These are phyloP conservation scores for Pyrrhia umbra DNA, from an alignment of 2,888 invertebrate species.

Conservation along the genomic window DNA sequence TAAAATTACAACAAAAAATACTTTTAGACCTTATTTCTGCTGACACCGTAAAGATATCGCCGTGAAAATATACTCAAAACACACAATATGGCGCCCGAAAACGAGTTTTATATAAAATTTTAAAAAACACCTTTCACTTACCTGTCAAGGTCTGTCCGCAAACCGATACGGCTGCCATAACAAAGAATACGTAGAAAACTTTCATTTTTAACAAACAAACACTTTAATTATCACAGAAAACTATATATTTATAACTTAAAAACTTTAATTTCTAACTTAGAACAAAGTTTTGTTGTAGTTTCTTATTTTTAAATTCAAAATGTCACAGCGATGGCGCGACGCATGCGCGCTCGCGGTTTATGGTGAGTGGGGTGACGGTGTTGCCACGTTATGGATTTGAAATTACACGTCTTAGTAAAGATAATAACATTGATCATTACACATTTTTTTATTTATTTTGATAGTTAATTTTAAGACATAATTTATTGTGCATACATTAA, in stretches of 20 bases:
- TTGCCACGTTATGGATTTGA: constrained; percentile 35
- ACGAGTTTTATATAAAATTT: constrained; percentile 51
- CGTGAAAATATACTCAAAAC: constrained; percentile 20
- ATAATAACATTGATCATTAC: not conserved
- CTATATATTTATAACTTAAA: constrained; percentile 5
- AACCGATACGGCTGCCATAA: constrained; percentile 72
- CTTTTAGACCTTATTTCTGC: constrained; percentile 1
- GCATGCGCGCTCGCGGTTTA: constrained; percentile 56
- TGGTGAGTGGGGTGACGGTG: constrained; percentile 52
- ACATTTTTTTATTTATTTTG: not conserved
- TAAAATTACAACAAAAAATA: constrained; percentile 11
- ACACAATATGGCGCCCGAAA: constrained; percentile 51
- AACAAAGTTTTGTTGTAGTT: constrained; percentile 24
- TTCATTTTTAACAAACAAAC: constrained; percentile 62
- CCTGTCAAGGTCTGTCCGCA: constrained; percentile 85
- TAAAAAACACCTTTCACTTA: constrained; percentile 84
- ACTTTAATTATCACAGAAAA: constrained; percentile 47
- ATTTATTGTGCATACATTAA: no score
- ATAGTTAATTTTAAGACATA: not conserved
- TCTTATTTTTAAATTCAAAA: constrained; percentile 29
- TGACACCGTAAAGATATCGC: not conserved
- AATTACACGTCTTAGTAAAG: constrained; percentile 3
- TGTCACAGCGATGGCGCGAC: constrained; percentile 51
- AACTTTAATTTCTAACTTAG: constrained; percentile 7
- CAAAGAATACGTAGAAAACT: constrained; percentile 69